Conservation (phyloP, 2,113 vertebrate genomes). For the Limnothrissa miodon region DNA sequence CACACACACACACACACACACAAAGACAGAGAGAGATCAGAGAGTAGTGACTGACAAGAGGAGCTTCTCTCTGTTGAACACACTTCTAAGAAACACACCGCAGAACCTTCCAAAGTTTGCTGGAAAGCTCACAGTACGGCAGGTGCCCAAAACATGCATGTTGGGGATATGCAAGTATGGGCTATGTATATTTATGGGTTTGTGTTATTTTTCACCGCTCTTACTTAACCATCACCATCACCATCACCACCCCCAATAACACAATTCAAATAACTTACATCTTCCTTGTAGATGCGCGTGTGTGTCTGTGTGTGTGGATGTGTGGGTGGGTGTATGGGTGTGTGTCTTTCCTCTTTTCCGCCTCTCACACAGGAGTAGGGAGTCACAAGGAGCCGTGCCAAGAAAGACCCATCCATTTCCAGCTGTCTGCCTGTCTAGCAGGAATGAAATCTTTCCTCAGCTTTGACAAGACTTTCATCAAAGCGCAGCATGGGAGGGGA, state of each 20-base stretch:
- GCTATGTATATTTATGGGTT: not conserved
- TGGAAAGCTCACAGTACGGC: not conserved
- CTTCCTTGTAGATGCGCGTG: too few relatives aligned
- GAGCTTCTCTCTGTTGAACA: not conserved
- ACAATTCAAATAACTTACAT: not conserved
- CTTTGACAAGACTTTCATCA: conserved; percentile 57
- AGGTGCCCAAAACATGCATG: not conserved
- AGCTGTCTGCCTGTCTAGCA: conserved; percentile 36
- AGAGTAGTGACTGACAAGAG: not conserved
- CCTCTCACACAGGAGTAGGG: not conserved
- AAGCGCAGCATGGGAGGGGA: conserved; percentile 42
- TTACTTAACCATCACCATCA: too few relatives aligned
- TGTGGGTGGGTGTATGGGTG: not conserved
- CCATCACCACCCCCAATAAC: too few relatives aligned
- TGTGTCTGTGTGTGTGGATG: not conserved
- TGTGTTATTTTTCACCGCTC: not conserved
- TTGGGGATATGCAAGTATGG: not conserved
- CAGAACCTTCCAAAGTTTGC: not conserved
- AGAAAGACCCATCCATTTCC: conserved; percentile 47
- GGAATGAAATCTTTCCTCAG: conserved; percentile 49
- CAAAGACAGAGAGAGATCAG: not conserved
- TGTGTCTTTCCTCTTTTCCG: not conserved
- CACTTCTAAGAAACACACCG: not conserved
- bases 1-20: conserved; percentile 3
- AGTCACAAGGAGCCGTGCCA: conserved; percentile 18